phyloP scores from a whole-genome alignment of 2,113 vertebrate genomes.

The Budorcas taxicolor region DNA sequence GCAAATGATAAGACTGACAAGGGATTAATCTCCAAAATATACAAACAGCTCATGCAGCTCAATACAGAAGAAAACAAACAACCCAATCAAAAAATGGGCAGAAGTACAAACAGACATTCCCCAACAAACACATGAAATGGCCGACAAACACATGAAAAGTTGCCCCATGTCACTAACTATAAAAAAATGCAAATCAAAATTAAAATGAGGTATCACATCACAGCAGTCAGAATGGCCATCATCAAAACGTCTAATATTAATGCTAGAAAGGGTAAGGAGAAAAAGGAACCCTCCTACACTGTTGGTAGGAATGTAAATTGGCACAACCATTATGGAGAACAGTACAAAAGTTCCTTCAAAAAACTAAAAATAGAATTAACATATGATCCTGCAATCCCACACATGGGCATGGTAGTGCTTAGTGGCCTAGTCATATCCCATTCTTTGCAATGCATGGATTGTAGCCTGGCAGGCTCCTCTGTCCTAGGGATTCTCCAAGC shows the following conservation, averaged over 20 bases:
- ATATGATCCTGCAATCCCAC: not conserved
- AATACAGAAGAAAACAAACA: not conserved
- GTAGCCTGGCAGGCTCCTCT: not conserved
- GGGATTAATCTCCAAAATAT: not conserved
- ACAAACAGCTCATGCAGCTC: not conserved
- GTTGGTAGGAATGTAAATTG: not conserved
- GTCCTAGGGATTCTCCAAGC: not conserved
- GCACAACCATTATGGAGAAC: not conserved
- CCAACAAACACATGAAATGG: not conserved
- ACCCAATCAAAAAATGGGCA: not conserved
- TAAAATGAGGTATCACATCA: not conserved
- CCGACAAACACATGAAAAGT: not conserved
- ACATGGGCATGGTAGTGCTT: not conserved
- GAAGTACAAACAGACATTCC: not conserved
- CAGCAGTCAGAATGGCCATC: not conserved
- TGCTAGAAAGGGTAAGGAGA: not conserved
- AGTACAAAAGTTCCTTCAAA: not conserved
- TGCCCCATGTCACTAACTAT: not conserved
- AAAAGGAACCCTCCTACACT: not conserved
- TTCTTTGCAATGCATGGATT: not conserved
- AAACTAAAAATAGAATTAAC: not conserved
- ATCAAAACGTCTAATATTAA: not conserved
- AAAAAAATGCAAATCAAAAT: not conserved
- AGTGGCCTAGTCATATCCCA: not conserved
- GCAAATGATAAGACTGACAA: not conserved